Evolutionary conservation across 2,888 invertebrate genomes (phyloP).

Genomic region (Drosophila demipolita): DNA sequence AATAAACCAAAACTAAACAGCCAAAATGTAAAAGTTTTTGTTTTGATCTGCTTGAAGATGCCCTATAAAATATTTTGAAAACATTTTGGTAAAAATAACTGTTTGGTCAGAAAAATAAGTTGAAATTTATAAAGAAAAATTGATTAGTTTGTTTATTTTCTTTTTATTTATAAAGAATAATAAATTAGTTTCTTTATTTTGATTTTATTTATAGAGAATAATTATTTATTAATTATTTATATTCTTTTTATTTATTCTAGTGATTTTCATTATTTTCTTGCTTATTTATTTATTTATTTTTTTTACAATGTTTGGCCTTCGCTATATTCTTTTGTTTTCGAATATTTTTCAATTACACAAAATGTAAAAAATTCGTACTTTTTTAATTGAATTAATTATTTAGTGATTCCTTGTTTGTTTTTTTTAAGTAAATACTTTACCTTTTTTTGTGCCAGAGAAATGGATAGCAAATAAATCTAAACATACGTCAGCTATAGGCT

Average conservation of each 20-base stretch:
- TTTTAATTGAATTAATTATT: background rate
- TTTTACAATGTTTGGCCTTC: background rate
- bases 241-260: no score
- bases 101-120: background rate
- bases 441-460: background rate
- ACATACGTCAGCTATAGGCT: conserved; percentile 29
- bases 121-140: background rate
- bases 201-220: background rate
- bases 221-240: background rate
- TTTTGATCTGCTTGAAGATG: background rate
- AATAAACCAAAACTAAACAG: conserved; percentile 30
- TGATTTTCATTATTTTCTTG: background rate
- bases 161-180: background rate
- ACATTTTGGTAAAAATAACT: background rate
- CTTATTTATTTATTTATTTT: background rate
- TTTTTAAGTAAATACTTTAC: background rate
- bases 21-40: background rate
- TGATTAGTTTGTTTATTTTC: background rate
- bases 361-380: background rate
- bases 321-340: background rate
- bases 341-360: background rate
- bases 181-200: background rate
- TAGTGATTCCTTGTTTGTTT: background rate
- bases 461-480: background rate
- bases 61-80: background rate